Conservation (phyloP, 2,888 invertebrate genomes). For the Drosophila lacicola region DNA sequence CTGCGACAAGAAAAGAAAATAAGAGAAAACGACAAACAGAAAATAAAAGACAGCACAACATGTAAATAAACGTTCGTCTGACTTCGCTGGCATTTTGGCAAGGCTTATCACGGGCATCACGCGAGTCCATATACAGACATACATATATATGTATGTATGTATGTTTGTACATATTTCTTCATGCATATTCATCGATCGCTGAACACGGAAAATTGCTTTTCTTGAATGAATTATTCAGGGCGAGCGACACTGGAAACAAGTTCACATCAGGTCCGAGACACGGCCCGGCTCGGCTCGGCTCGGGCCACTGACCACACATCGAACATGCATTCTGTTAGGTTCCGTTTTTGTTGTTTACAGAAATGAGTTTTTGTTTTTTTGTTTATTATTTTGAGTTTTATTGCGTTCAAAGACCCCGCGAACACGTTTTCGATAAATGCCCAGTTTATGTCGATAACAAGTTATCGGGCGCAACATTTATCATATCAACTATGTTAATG, state of each 20-base stretch:
- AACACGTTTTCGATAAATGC: slow-evolving; percentile 34
- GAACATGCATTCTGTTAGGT: slow-evolving; percentile 38
- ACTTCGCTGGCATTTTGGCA: slow-evolving; percentile 49
- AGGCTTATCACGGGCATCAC: slow-evolving; percentile 45
- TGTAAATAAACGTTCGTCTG: slow-evolving; percentile 50
- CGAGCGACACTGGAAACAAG: slow-evolving; percentile 43
- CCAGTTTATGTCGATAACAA: slow-evolving; percentile 13
- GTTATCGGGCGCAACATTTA: slow-evolving; percentile 7
- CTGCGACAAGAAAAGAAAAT: slow-evolving; percentile 13
- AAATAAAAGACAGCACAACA: slow-evolving; percentile 19
- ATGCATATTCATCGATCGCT: slow-evolving; percentile 71
- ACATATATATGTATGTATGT: neutral
- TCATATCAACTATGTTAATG: slow-evolving; percentile 18
- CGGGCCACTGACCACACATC: slow-evolving; percentile 75
- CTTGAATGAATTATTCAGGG: slow-evolving; percentile 77
- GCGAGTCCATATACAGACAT: neutral
- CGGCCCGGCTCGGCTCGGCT: neutral
- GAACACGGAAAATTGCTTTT: slow-evolving; percentile 70
- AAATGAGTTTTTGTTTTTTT: slow-evolving; percentile 15
- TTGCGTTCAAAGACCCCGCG: slow-evolving; percentile 63
- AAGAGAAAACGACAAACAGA: slow-evolving; percentile 23
- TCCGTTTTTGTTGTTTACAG: slow-evolving; percentile 31
- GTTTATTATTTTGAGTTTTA: slow-evolving; percentile 20
- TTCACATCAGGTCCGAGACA: slow-evolving; percentile 19
- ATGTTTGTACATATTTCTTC: slow-evolving; percentile 18